phyloP scores from a whole-genome alignment of 1,140 invertebrate genomes.

The Pristionchus pacificus region DNA sequence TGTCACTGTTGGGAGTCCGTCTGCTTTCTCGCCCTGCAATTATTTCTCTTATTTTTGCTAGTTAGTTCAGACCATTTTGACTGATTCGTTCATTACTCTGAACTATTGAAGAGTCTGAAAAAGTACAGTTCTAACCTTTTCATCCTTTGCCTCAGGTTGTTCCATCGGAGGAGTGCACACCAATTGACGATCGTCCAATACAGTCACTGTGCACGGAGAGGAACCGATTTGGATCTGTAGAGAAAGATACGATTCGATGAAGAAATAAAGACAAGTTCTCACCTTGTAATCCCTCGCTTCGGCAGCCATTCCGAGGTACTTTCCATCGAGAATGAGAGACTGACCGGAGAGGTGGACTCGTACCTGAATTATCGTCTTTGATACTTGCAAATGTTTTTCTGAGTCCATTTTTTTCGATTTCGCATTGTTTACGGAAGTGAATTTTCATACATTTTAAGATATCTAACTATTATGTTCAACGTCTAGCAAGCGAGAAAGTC shows the following conservation, averaged over 20 bases:
- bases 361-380: background rate
- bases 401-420: too few species aligned
- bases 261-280: constrained; percentile 61
- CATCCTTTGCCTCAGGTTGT: constrained; percentile 75
- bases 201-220: constrained; percentile 84
- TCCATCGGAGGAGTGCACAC: constrained; percentile 63
- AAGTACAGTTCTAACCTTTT: constrained; percentile 61
- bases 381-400: too few species aligned
- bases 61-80: background rate
- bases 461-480: too few species aligned
- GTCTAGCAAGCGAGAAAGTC: too few species aligned
- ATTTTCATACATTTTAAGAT: too few species aligned
- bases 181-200: constrained; percentile 67
- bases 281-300: constrained; percentile 44
- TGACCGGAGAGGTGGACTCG: constrained; percentile 83
- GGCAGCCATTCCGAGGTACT: constrained; percentile 45
- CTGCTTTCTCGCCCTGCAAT: constrained; percentile 60
- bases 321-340: constrained; percentile 82
- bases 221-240: constrained; percentile 84
- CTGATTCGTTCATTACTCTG: background rate
- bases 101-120: background rate
- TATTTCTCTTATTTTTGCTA: background rate
- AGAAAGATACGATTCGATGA: constrained; percentile 67
- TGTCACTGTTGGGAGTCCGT: constrained; percentile 75
- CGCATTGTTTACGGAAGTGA: background rate